Conservation (phyloP, 2,113 vertebrate genomes). For the Apteryx owenii region DNA sequence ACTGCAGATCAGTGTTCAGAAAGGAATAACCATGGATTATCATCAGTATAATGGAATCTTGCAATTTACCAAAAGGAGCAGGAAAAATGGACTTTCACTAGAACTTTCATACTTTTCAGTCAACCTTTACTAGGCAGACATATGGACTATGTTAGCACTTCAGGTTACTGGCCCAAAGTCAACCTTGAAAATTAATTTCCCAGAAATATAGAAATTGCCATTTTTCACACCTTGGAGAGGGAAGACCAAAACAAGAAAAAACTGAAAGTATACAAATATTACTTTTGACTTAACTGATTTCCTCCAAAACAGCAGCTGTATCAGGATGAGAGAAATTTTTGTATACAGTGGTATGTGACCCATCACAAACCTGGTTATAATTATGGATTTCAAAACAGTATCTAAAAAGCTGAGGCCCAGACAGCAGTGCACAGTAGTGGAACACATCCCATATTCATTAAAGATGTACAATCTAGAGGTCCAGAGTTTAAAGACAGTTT, state of each 20-base stretch:
- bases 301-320: slow-evolving; percentile 10
- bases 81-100: slow-evolving; percentile 62
- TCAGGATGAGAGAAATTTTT: slow-evolving; percentile 23
- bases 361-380: slow-evolving; percentile 26
- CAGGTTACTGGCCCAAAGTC: slow-evolving; percentile 58
- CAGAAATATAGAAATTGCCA: slow-evolving; percentile 65
- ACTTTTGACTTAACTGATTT: slow-evolving; percentile 42
- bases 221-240: slow-evolving; percentile 47
- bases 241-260: slow-evolving; percentile 60
- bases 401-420: slow-evolving; percentile 58
- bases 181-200: slow-evolving; percentile 70
- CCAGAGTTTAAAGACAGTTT: slow-evolving; percentile 59
- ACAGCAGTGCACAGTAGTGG: slow-evolving; percentile 44
- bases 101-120: slow-evolving; percentile 54
- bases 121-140: slow-evolving; percentile 57
- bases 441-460: slow-evolving; percentile 67
- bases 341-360: neutral
- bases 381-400: slow-evolving; percentile 49
- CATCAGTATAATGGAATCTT: slow-evolving; percentile 63
- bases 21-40: slow-evolving; percentile 47
- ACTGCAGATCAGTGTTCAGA: slow-evolving; percentile 36
- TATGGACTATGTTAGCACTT: slow-evolving; percentile 74
- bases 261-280: slow-evolving; percentile 36
- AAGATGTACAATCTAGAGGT: slow-evolving; percentile 65
- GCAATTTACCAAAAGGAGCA: slow-evolving; percentile 65